These are phyloP conservation scores for Paradisaea rubra DNA, from an alignment of 2,113 vertebrate genomes.

Conservation along the genomic window DNA sequence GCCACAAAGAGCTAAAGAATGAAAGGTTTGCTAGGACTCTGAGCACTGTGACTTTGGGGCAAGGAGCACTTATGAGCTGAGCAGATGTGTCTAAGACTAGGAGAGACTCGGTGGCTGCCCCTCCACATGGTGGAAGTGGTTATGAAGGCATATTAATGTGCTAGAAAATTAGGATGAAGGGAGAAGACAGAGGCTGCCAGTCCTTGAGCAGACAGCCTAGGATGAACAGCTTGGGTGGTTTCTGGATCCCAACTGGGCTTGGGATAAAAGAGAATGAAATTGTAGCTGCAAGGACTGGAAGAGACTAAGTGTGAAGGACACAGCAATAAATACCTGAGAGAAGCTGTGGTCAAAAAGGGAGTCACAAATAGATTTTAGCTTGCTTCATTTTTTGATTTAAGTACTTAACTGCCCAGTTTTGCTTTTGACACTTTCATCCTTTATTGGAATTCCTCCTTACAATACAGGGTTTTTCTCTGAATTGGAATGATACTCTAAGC, in stretches of 20 bases:
- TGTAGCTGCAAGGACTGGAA: neutral
- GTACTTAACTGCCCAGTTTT: neutral
- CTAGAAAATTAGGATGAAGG: neutral
- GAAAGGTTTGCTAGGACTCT: neutral
- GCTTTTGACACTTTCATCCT: neutral
- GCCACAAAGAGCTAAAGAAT: neutral
- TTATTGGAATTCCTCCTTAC: neutral
- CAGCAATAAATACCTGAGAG: neutral
- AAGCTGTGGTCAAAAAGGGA: neutral
- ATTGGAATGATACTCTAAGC: neutral
- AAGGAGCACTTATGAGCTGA: neutral
- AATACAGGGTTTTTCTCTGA: neutral
- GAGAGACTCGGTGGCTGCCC: accelerated
- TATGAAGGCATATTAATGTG: neutral
- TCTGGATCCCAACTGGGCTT: neutral
- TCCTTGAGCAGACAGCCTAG: neutral
- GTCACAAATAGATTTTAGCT: neutral
- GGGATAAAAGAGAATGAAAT: neutral
- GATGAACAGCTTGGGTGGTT: neutral
- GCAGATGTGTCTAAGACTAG: accelerated
- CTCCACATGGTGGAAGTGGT: neutral
- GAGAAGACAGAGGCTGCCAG: neutral
- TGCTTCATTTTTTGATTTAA: neutral
- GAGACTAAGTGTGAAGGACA: neutral
- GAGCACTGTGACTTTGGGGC: neutral